Conservation (phyloP, 2,888 invertebrate species). For the Notodonta dromedarius region DNA sequence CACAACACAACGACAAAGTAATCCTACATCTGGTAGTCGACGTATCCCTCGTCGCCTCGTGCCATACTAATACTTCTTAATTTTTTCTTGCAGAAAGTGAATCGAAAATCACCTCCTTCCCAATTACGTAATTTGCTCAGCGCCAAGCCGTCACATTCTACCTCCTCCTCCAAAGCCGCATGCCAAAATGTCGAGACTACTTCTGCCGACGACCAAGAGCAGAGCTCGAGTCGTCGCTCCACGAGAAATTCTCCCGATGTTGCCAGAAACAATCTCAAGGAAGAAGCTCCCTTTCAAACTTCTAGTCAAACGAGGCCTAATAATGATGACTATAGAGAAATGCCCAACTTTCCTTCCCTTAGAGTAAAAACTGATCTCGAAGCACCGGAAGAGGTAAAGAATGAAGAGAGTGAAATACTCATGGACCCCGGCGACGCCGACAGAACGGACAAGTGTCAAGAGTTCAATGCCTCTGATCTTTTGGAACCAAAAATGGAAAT, state of each 20-base stretch:
- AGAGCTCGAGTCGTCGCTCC: conserved; percentile 74
- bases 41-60: not conserved
- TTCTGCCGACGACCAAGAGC: conserved; percentile 76
- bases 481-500: conserved; percentile 89
- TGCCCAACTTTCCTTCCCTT: conserved; percentile 75
- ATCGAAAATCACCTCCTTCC: conserved; percentile 81
- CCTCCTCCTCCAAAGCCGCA: conserved; percentile 84
- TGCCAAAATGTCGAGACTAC: conserved; percentile 82
- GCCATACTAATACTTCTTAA: conserved; percentile 2
- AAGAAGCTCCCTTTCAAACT: conserved; percentile 82
- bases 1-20: conserved; percentile 83
- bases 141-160: conserved; percentile 81
- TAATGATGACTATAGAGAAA: conserved; percentile 82
- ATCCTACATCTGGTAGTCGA: conserved; percentile 15
- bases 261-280: conserved; percentile 83
- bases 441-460: conserved; percentile 71
- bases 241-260: conserved; percentile 82
- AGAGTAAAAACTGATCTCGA: conserved; percentile 84
- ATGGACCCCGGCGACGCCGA: conserved; percentile 78
- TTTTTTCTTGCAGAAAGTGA: conserved; percentile 74
- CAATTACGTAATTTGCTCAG: conserved; percentile 84
- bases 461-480: conserved; percentile 77
- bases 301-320: conserved; percentile 85
- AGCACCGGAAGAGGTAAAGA: conserved; percentile 74
- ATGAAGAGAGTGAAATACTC: conserved; percentile 76